Conservation (phyloP, 2,113 vertebrate genomes). For the Hyperoodon ampullatus region DNA sequence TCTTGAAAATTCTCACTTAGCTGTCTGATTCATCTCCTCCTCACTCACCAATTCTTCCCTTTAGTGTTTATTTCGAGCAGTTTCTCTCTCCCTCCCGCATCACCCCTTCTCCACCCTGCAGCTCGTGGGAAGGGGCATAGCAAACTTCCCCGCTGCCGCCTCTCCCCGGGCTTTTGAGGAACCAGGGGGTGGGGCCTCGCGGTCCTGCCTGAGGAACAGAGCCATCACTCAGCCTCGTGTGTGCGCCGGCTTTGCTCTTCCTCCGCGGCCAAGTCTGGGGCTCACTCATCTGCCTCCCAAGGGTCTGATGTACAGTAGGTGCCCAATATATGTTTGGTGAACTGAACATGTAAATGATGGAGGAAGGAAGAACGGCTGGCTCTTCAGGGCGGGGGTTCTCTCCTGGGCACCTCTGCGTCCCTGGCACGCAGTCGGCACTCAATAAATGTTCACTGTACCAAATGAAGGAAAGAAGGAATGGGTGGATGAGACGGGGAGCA, state of each 20-base stretch:
- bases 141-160: not conserved
- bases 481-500: not conserved
- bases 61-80: not conserved
- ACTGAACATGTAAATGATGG: not conserved
- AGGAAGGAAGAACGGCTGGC: not conserved
- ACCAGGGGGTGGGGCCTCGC: rapidly evolving
- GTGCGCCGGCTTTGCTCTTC: rapidly evolving
- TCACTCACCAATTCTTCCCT: not conserved
- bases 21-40: slow-evolving; percentile 32
- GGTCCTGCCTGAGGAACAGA: not conserved
- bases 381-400: not conserved
- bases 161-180: not conserved
- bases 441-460: not conserved
- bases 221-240: rapidly evolving
- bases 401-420: not conserved
- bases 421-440: not conserved
- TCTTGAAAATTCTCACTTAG: slow-evolving; percentile 40
- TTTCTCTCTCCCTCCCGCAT: not conserved
- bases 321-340: not conserved
- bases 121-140: not conserved
- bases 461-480: not conserved
- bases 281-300: not conserved
- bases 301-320: not conserved
- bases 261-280: no score
- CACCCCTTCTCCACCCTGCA: rapidly evolving